phyloP scores from a whole-genome alignment of 2,113 vertebrate species.

The Gracilinanus agilis region DNA sequence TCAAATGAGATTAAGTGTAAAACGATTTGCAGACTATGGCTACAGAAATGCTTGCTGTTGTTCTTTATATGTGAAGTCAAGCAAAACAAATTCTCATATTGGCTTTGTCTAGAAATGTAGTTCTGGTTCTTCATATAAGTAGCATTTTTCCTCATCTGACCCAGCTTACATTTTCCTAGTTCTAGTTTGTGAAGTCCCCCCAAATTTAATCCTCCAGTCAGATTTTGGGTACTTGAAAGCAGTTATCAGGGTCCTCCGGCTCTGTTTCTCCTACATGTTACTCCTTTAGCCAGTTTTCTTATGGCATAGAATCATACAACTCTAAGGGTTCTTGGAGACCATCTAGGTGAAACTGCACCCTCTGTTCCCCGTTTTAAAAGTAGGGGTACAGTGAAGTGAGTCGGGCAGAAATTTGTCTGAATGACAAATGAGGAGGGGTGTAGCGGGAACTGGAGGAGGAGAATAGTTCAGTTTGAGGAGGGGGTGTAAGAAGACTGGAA shows the following conservation, averaged over 20 bases:
- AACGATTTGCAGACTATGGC: neutral
- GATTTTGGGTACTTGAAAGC: neutral
- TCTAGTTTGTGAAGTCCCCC: neutral
- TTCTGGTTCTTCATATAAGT: neutral
- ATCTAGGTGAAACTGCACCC: no score
- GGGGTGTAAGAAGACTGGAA: neutral
- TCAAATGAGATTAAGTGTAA: neutral
- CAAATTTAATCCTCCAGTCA: neutral
- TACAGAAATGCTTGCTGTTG: no score
- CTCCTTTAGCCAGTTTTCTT: neutral
- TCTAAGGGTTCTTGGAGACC: no score
- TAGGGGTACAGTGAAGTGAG: no score
- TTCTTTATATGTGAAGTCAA: neutral
- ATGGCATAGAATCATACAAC: neutral
- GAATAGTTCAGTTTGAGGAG: neutral
- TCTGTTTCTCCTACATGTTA: neutral
- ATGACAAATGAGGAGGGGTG: no score
- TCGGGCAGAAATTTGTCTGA: no score
- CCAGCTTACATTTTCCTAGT: neutral
- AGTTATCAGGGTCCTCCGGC: neutral
- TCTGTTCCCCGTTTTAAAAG: no score
- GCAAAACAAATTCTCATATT: neutral
- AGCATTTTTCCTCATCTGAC: neutral
- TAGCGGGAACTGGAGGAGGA: no score
- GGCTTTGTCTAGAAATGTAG: neutral